These are phyloP conservation scores for Lordiphosa andalusiaca DNA, from an alignment of 2,888 invertebrate species.

Conservation along the genomic window DNA sequence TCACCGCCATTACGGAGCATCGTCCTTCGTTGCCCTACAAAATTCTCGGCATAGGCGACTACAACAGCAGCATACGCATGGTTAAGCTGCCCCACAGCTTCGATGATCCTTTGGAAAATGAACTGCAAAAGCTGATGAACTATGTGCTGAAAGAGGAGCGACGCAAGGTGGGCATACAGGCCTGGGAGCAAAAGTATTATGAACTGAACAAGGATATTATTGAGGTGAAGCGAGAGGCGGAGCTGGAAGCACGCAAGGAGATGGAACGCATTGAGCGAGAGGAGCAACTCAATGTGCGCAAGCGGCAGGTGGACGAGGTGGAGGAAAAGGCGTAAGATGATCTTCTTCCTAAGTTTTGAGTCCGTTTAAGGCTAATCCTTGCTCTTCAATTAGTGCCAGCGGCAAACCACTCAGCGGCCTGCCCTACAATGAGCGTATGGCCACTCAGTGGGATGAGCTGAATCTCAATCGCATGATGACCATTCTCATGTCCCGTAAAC, in stretches of 20 bases:
- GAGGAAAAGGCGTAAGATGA: slow-evolving; percentile 31
- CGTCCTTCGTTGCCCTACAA: slow-evolving; percentile 82
- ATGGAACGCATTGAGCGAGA: slow-evolving; percentile 79
- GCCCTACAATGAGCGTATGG: slow-evolving; percentile 72
- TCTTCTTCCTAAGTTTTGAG: slow-evolving; percentile 1
- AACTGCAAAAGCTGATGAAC: slow-evolving; percentile 79
- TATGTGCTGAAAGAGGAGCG: slow-evolving; percentile 82
- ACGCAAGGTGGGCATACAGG: slow-evolving; percentile 73
- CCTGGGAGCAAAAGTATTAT: slow-evolving; percentile 85
- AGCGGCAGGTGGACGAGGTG: slow-evolving; percentile 58
- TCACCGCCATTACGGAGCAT: slow-evolving; percentile 85
- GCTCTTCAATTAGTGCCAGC: neutral
- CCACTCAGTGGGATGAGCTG: slow-evolving; percentile 83
- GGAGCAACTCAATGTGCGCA: slow-evolving; percentile 51
- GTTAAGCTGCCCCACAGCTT: slow-evolving; percentile 83
- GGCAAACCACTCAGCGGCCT: neutral
- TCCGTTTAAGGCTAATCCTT: too few species aligned
- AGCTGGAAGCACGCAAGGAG: slow-evolving; percentile 82
- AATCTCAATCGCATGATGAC: slow-evolving; percentile 84
- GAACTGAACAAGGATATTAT: slow-evolving; percentile 77
- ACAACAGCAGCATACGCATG: slow-evolving; percentile 85
- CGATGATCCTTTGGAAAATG: slow-evolving; percentile 80
- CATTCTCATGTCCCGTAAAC: slow-evolving; percentile 78
- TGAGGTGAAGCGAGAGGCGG: slow-evolving; percentile 77
- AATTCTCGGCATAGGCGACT: slow-evolving; percentile 86